Percentiles rank a stretch among this genome's conserved stretches.
phyloP scores from a whole-genome alignment of 2,113 vertebrate species.

The Xiphophorus couchianus region DNA sequence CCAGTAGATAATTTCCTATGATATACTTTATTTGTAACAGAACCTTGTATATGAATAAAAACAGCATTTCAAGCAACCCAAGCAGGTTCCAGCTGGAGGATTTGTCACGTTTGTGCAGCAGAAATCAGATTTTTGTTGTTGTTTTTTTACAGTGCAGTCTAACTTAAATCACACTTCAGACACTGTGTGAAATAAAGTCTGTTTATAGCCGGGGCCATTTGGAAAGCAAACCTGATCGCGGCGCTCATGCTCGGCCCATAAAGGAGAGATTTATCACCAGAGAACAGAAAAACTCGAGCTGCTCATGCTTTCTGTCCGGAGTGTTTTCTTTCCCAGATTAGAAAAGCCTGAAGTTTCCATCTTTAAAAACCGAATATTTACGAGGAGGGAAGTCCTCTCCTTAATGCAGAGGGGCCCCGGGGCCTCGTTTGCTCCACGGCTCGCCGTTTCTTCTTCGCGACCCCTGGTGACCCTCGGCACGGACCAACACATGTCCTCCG shows the following conservation, averaged over 20 bases:
- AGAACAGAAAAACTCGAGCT: conserved; percentile 63
- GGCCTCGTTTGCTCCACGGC: conserved; percentile 55
- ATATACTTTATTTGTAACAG: conserved; percentile 78
- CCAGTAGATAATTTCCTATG: conserved; percentile 66
- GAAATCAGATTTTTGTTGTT: neutral
- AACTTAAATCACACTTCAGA: conserved; percentile 21
- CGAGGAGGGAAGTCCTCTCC: conserved; percentile 66
- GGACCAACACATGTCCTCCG: conserved; percentile 52
- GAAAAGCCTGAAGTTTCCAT: conserved; percentile 63
- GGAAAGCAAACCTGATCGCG: conserved; percentile 44
- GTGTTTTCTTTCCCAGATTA: conserved; percentile 46
- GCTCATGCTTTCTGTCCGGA: conserved; percentile 42
- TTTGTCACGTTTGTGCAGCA: conserved; percentile 5
- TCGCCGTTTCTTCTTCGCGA: conserved; percentile 60
- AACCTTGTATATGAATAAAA: conserved; percentile 79
- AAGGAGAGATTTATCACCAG: conserved; percentile 66
- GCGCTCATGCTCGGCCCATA: conserved; percentile 47
- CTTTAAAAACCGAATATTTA: conserved; percentile 72
- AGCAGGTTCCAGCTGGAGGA: neutral
- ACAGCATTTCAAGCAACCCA: conserved; percentile 70
- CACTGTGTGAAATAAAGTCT: conserved; percentile 35
- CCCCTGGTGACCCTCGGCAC: conserved; percentile 48
- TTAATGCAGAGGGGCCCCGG: conserved; percentile 50
- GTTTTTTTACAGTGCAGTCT: neutral
- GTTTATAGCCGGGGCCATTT: conserved; percentile 45